Conservation (phyloP, 2,888 invertebrate species). For the Habrosyne pyritoides region DNA sequence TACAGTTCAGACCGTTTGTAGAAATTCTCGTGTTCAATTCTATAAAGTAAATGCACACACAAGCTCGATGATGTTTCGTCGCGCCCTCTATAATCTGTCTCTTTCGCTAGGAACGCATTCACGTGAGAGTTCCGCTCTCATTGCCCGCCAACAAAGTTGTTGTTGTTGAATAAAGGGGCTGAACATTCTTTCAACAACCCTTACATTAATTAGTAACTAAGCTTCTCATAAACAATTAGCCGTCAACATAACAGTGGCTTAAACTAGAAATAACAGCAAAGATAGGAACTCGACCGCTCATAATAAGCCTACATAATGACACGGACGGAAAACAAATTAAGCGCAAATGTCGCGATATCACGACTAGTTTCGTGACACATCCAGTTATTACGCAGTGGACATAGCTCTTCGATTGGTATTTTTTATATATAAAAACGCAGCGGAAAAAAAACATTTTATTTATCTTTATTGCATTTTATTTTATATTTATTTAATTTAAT, state of each 20-base stretch:
- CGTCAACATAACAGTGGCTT: neutral
- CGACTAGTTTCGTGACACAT: conserved; percentile 10
- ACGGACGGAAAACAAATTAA: conserved; percentile 6
- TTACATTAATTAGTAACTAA: neutral
- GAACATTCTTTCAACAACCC: neutral
- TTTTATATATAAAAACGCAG: neutral
- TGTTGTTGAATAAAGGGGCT: neutral
- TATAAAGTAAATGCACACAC: too few species aligned
- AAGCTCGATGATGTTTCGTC: too few species aligned
- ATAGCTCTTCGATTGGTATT: conserved; percentile 41
- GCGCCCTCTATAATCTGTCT: too few species aligned
- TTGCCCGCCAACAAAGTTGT: too few species aligned
- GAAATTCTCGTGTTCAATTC: too few species aligned
- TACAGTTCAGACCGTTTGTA: too few species aligned
- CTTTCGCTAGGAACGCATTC: too few species aligned
- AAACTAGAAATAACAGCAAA: conserved; percentile 3
- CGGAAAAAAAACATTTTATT: too few species aligned
- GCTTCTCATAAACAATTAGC: neutral
- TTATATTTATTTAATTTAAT: too few species aligned
- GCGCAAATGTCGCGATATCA: neutral
- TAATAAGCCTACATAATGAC: conserved; percentile 8
- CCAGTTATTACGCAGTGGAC: conserved; percentile 8
- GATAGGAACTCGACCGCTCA: neutral
- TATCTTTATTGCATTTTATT: too few species aligned
- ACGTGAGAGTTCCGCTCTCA: too few species aligned